Percentiles rank a stretch among this genome's conserved stretches.
phyloP scores from a whole-genome alignment of 2,888 invertebrate species.

The Drosophila limbata region DNA sequence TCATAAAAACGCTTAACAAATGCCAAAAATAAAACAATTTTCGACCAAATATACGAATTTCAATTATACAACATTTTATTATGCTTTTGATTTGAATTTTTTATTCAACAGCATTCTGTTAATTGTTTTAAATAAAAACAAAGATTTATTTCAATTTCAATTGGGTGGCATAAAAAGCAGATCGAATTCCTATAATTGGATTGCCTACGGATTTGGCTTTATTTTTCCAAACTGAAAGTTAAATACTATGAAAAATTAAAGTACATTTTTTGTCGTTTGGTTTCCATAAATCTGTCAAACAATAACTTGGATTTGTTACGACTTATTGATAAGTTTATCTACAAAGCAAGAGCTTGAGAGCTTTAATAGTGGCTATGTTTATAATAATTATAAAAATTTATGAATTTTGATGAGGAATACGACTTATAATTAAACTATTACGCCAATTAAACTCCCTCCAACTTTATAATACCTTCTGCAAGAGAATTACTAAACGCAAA shows the following conservation, averaged over 20 bases:
- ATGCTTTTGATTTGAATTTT: not conserved
- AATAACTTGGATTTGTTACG: not conserved
- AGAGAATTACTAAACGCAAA: not conserved
- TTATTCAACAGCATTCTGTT: not conserved
- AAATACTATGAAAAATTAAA: no score
- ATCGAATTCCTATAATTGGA: not conserved
- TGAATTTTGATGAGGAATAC: no score
- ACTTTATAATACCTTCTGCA: not conserved
- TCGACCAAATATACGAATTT: slow-evolving; percentile 9
- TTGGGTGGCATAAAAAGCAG: not conserved
- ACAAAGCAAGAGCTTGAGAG: no score
- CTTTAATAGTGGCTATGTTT: no score
- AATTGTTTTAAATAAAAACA: not conserved
- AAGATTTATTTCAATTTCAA: not conserved
- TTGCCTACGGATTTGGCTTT: not conserved
- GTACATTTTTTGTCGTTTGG: no score
- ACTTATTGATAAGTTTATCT: no score
- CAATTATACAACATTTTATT: slow-evolving; percentile 15
- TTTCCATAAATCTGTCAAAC: no score
- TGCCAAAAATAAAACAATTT: slow-evolving; percentile 14
- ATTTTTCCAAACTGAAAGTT: not conserved
- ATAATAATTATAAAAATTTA: no score
- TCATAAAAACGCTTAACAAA: slow-evolving; percentile 37
- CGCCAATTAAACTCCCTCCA: not conserved
- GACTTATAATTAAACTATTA: not conserved